Conservation (phyloP, 1,140 invertebrate species). For the Acromyrmex charruanus region DNA sequence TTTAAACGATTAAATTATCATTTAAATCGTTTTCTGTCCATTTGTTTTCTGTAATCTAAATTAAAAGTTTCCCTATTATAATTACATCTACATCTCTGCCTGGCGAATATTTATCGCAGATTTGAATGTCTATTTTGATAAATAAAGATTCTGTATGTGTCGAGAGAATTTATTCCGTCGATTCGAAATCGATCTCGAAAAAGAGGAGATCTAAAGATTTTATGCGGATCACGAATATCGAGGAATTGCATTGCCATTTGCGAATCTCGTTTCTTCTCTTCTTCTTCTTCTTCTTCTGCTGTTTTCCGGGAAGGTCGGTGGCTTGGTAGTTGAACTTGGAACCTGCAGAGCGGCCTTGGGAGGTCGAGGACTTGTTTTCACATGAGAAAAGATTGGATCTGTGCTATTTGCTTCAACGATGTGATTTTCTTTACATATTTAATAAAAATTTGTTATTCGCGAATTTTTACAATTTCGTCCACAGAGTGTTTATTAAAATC, state of each 20-base stretch:
- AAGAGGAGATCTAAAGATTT: conserved; percentile 12
- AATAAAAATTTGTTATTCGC: neutral
- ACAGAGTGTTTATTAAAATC: too few relatives aligned
- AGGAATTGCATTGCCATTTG: conserved; percentile 56
- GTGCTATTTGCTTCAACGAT: neutral
- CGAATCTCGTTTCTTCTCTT: neutral
- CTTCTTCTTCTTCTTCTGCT: conserved; percentile 13
- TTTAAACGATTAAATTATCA: neutral
- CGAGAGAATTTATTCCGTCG: neutral
- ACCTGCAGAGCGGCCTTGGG: conserved; percentile 73
- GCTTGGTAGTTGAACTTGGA: conserved; percentile 36
- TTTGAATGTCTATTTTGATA: neutral
- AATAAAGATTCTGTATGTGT: too few relatives aligned
- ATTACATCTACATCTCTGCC: neutral
- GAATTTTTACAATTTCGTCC: too few relatives aligned
- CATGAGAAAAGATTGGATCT: conserved; percentile 36
- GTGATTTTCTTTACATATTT: neutral
- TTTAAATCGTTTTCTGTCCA: neutral
- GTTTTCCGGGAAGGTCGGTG: conserved; percentile 44
- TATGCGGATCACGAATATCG: conserved; percentile 41
- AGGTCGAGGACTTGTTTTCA: conserved; percentile 64
- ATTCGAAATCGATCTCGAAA: neutral
- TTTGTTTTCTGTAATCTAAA: neutral
- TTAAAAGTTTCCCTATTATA: neutral
- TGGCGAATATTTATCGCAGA: neutral